Evolutionary conservation across 2,113 vertebrate genomes (phyloP).

Genomic region (Dipodomys stephensi): DNA sequence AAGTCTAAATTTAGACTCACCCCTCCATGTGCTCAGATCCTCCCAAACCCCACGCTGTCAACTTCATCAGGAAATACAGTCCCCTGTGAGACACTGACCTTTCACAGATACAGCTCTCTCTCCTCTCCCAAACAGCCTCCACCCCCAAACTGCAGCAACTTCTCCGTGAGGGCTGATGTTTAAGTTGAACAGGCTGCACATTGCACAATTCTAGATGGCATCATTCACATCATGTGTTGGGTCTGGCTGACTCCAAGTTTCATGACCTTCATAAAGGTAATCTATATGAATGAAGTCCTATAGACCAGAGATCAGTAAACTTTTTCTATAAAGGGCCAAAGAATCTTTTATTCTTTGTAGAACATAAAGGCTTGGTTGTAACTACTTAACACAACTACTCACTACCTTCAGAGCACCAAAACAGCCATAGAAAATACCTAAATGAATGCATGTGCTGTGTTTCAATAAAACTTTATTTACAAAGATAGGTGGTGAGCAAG

Average conservation of each 20-base stretch:
- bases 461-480: slow-evolving; percentile 24
- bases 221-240: neutral
- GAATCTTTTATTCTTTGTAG: neutral
- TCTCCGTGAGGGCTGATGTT: neutral
- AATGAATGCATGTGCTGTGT: neutral
- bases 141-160: neutral
- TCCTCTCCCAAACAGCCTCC: slow-evolving; percentile 4
- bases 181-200: neutral
- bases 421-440: neutral
- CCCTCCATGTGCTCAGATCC: slow-evolving; percentile 40
- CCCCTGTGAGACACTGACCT: slow-evolving; percentile 51
- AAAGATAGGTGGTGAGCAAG: neutral
- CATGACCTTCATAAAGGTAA: neutral
- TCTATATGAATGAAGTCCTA: neutral
- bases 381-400: neutral
- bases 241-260: neutral
- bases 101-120: slow-evolving; percentile 51
- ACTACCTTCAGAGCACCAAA: neutral
- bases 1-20: slow-evolving; percentile 75
- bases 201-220: neutral
- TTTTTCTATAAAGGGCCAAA: neutral
- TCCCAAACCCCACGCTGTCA: slow-evolving; percentile 24
- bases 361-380: neutral
- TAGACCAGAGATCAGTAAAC: neutral
- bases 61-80: slow-evolving; percentile 21